A percentile compares a stretch with the other conserved stretches of the same genome.
Evolutionary conservation across 1,140 invertebrate genomes (phyloP).

Genomic region (Calephelis nemesis): DNA sequence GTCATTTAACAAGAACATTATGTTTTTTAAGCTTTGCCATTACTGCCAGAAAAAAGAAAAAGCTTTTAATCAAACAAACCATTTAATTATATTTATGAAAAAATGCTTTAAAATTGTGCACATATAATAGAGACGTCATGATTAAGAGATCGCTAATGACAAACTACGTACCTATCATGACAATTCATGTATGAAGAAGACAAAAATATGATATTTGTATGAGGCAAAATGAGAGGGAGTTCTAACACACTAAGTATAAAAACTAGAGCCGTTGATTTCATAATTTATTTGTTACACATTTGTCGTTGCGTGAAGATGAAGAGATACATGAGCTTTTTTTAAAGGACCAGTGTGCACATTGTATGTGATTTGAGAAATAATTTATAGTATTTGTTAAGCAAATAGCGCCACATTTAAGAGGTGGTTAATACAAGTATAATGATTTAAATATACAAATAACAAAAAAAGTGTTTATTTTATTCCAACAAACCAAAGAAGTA

Average conservation of each 20-base stretch:
- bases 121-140: conserved; percentile 70
- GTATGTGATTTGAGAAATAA: conserved; percentile 75
- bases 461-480: background rate
- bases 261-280: conserved; percentile 73
- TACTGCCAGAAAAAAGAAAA: background rate
- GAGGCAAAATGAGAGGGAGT: conserved; percentile 40
- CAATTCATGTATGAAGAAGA: conserved; percentile 57
- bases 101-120: conserved; percentile 51
- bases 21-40: conserved; percentile 3
- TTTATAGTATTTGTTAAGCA: conserved; percentile 72
- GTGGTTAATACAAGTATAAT: conserved; percentile 18
- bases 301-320: conserved; percentile 77
- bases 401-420: conserved; percentile 43
- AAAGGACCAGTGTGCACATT: conserved; percentile 63
- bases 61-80: conserved; percentile 34
- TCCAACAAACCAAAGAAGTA: background rate
- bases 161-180: conserved; percentile 59
- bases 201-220: conserved; percentile 29
- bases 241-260: conserved; percentile 62
- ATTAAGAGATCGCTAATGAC: conserved; percentile 63
- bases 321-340: conserved; percentile 76
- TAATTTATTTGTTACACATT: conserved; percentile 79
- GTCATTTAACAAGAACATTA: conserved; percentile 25
- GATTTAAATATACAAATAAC: background rate
- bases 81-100: conserved; percentile 48